Evolutionary conservation across 2,113 vertebrate genomes (phyloP).

Genomic region (Monopterus albus): DNA sequence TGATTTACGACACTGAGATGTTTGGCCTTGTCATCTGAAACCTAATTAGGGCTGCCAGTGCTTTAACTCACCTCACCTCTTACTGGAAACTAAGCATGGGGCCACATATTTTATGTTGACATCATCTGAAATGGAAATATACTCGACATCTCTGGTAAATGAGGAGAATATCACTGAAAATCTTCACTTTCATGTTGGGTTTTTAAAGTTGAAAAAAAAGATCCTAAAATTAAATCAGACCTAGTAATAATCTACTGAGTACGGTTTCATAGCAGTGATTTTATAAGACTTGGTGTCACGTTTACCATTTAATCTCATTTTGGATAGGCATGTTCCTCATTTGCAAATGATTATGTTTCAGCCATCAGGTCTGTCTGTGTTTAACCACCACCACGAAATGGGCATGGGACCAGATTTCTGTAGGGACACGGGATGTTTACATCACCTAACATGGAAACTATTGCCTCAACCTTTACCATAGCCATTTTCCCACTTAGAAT

Average conservation of each 20-base stretch:
- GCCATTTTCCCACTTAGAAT: constrained; percentile 14
- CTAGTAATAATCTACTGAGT: not conserved
- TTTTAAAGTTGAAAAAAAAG: constrained; percentile 13
- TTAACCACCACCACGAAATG: constrained; percentile 65
- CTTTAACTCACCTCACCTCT: constrained; percentile 30
- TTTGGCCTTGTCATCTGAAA: constrained; percentile 36
- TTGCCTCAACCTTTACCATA: constrained; percentile 63
- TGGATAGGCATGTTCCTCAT: constrained; percentile 49
- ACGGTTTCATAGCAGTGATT: not conserved
- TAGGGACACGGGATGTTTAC: constrained; percentile 62
- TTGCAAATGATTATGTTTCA: constrained; percentile 54
- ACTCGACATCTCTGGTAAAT: constrained; percentile 3
- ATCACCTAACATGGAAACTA: constrained; percentile 70
- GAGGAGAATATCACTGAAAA: not conserved
- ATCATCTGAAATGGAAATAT: constrained; percentile 25
- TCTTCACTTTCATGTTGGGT: not conserved
- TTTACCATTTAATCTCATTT: constrained; percentile 12
- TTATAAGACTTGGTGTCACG: constrained; percentile 20
- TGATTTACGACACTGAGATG: constrained; percentile 49
- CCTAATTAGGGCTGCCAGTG: constrained; percentile 23
- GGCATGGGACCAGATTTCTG: constrained; percentile 61
- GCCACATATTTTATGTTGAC: constrained; percentile 19
- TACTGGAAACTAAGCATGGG: constrained; percentile 19
- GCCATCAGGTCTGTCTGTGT: constrained; percentile 56
- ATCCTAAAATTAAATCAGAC: not conserved